A percentile compares a stretch with the other conserved stretches of the same genome.
phyloP scores from a whole-genome alignment of 2,113 vertebrate genomes.

The Psittacara wagleri region DNA sequence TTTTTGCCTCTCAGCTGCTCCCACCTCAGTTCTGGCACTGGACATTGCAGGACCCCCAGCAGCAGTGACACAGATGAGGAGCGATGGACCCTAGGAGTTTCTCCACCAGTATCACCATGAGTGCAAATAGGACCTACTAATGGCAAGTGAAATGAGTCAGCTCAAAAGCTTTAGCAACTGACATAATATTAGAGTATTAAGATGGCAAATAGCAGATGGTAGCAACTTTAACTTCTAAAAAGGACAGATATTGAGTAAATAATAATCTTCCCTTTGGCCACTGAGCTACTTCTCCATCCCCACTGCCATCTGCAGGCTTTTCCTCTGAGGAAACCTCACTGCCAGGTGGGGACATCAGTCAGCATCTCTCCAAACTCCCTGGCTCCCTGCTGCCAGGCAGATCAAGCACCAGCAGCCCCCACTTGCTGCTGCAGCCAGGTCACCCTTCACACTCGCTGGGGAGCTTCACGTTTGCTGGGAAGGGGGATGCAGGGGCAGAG shows the following conservation, averaged over 20 bases:
- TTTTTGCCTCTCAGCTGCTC: neutral
- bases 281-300: neutral
- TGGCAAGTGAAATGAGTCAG: neutral
- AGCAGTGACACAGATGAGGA: rapidly evolving
- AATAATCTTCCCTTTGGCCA: neutral
- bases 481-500: neutral
- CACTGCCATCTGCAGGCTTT: neutral
- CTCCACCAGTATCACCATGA: neutral
- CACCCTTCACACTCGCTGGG: neutral
- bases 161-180: neutral
- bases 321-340: neutral
- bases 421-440: neutral
- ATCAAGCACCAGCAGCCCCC: neutral
- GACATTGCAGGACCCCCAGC: neutral
- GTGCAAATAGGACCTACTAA: neutral
- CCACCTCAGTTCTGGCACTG: neutral
- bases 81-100: rapidly evolving
- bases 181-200: neutral
- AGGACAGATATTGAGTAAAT: neutral
- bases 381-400: neutral
- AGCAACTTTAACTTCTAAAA: neutral
- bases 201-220: neutral
- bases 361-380: neutral
- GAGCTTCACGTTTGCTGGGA: neutral
- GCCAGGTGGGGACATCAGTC: neutral